A percentile compares a stretch with the other conserved stretches of the same genome.
Evolutionary conservation across 2,797 vertebrate genomes (phyloP).

Genomic region (Ptychobarbus kaznakovi): DNA sequence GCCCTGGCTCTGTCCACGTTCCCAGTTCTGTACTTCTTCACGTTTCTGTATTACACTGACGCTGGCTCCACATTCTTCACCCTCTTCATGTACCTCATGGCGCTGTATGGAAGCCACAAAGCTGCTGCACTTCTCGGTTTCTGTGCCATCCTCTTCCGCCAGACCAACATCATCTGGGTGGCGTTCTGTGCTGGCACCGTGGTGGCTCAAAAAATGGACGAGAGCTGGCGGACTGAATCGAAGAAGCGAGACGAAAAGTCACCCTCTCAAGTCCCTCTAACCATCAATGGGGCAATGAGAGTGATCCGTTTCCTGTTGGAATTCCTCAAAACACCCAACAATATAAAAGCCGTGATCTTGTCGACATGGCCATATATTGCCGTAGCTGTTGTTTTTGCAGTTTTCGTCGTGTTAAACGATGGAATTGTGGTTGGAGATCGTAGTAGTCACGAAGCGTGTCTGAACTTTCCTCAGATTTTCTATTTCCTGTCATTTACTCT

Average conservation of each 20-base stretch:
- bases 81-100: conserved; percentile 96
- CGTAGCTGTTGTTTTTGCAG: conserved; percentile 78
- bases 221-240: conserved; percentile 84
- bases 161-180: conserved; percentile 95
- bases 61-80: conserved; percentile 94
- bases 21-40: conserved; percentile 96
- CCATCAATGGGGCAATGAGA: conserved; percentile 74
- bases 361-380: conserved; percentile 86
- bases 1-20: conserved; percentile 87
- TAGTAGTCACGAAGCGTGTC: conserved; percentile 88
- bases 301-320: conserved; percentile 77
- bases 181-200: conserved; percentile 90
- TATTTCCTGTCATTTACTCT: conserved; percentile 91
- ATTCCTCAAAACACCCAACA: conserved; percentile 75
- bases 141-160: conserved; percentile 92
- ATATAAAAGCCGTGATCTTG: conserved; percentile 74
- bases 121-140: conserved; percentile 88
- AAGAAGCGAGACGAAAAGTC: conserved; percentile 90
- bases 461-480: conserved; percentile 93
- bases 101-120: conserved; percentile 91
- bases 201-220: conserved; percentile 84
- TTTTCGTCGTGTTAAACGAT: conserved; percentile 84
- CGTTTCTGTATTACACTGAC: conserved; percentile 97
- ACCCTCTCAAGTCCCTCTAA: conserved; percentile 72
- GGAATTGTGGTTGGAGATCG: conserved; percentile 94